phyloP scores from a whole-genome alignment of 2,113 vertebrate species.

The Piaya cayana region DNA sequence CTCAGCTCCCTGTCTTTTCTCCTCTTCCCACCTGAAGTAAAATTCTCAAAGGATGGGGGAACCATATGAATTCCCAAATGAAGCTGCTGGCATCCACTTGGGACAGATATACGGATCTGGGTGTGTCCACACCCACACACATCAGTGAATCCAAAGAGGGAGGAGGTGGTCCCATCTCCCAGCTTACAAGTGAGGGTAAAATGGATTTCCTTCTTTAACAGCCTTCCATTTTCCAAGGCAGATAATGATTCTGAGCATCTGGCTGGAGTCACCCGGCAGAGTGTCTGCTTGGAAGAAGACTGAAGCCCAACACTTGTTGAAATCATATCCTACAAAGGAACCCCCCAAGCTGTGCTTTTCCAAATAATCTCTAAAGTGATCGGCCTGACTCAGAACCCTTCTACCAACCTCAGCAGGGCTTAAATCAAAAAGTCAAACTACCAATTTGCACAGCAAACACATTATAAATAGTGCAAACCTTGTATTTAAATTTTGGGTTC shows the following conservation, averaged over 20 bases:
- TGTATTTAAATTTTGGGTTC: not conserved
- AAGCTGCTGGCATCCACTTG: not conserved
- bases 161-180: not conserved
- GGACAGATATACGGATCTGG: fast-evolving
- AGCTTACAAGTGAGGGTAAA: not conserved
- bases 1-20: not conserved
- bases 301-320: not conserved
- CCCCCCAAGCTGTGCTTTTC: not conserved
- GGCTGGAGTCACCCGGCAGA: not conserved
- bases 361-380: not conserved
- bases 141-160: not conserved
- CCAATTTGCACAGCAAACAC: not conserved
- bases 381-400: not conserved
- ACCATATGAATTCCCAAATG: not conserved
- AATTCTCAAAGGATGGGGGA: not conserved
- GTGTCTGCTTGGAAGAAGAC: not conserved
- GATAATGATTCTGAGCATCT: not conserved
- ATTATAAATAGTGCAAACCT: not conserved
- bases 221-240: not conserved
- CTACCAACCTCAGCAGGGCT: not conserved
- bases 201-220: not conserved
- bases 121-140: fast-evolving
- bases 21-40: not conserved
- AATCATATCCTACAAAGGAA: not conserved
- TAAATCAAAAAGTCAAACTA: not conserved